Evolutionary conservation across 2,888 invertebrate genomes (phyloP).

Genomic region (Diaprepes abbreviatus): DNA sequence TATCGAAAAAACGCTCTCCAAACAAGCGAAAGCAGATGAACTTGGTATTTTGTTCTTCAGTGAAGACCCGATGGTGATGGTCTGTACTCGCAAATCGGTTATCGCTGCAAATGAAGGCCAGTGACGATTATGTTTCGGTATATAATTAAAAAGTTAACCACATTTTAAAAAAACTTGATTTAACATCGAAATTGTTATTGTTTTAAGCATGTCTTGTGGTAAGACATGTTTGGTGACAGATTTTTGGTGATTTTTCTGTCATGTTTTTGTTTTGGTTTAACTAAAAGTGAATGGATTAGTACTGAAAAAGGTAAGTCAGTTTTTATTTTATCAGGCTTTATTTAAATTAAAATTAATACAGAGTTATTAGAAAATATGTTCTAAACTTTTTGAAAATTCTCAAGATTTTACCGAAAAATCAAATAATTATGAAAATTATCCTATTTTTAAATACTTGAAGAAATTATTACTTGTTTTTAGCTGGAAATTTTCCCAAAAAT

Average conservation of each 20-base stretch:
- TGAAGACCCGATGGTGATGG: conserved; percentile 17
- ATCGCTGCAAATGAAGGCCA: conserved; percentile 19
- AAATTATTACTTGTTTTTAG: no score
- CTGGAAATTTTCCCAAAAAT: no score
- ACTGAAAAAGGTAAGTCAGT: conserved; percentile 17
- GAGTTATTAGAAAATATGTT: no score
- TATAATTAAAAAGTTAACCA: not conserved
- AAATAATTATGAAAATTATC: no score
- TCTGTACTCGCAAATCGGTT: conserved; percentile 9
- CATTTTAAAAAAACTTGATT: not conserved
- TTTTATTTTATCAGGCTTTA: no score
- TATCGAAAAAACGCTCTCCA: not conserved
- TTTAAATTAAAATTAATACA: no score
- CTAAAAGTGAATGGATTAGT: not conserved
- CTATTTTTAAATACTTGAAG: no score
- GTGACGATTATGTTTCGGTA: not conserved
- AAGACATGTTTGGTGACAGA: conserved; percentile 23
- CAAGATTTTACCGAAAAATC: no score
- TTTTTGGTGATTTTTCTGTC: conserved; percentile 15
- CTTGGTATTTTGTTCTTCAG: conserved; percentile 12
- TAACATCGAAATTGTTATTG: not conserved
- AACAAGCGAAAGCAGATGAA: not conserved
- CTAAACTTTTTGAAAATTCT: no score
- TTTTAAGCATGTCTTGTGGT: conserved; percentile 24
- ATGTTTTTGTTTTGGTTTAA: conserved; percentile 1